These are phyloP conservation scores for Melanaphis sacchari DNA, from an alignment of 1,140 invertebrate species.

Conservation along the genomic window DNA sequence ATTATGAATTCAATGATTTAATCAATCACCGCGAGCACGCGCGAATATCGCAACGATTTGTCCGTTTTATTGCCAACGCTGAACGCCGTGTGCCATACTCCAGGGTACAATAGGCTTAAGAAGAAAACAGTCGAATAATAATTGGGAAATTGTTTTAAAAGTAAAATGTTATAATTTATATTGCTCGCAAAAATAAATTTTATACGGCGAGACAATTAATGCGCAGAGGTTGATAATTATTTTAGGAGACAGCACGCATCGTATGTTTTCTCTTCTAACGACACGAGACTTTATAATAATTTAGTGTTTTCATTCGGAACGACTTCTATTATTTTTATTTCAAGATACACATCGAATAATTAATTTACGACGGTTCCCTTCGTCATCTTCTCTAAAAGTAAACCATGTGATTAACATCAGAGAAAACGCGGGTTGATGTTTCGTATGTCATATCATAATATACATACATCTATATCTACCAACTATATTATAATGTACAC, in stretches of 20 bases:
- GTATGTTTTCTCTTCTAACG: constrained; percentile 36
- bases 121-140: neutral
- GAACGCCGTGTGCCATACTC: neutral
- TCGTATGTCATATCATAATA: neutral
- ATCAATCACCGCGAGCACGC: too few relatives aligned
- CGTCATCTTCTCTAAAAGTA: constrained; percentile 44
- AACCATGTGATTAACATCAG: constrained; percentile 40
- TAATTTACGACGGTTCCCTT: constrained; percentile 31
- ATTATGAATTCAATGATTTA: too few relatives aligned
- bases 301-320: constrained; percentile 45
- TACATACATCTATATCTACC: neutral
- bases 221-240: constrained; percentile 17
- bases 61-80: neutral
- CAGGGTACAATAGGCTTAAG: neutral
- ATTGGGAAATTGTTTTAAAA: neutral
- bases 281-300: constrained; percentile 29
- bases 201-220: neutral
- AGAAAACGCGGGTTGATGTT: constrained; percentile 39
- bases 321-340: constrained; percentile 38
- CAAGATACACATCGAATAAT: constrained; percentile 42
- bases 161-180: neutral
- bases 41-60: too few relatives aligned
- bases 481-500: neutral
- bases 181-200: neutral
- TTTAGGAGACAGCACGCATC: neutral